Conservation (phyloP, 2,888 invertebrate species). For the Agonopterix heracliana region DNA sequence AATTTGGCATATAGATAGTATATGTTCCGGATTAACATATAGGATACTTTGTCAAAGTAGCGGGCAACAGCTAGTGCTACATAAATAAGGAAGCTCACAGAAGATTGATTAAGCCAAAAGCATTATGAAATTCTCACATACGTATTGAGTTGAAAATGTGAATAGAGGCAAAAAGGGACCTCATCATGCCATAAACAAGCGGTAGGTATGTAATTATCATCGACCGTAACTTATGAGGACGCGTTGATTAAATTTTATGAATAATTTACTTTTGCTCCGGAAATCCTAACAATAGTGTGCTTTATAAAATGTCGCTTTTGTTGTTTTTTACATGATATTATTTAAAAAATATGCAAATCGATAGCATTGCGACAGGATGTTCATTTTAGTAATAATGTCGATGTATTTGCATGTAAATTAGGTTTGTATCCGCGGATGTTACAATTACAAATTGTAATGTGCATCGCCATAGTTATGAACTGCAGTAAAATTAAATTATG, state of each 20-base stretch:
- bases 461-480: conserved; percentile 51
- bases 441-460: conserved; percentile 63
- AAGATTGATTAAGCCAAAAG: too few species aligned
- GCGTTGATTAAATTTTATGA: conserved; percentile 66
- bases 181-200: conserved; percentile 2
- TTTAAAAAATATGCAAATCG: conserved; percentile 75
- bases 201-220: conserved; percentile 41
- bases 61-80: too few species aligned
- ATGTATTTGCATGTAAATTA: conserved; percentile 72
- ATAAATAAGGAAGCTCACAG: too few species aligned
- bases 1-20: too few species aligned
- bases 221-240: conserved; percentile 52
- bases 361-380: conserved; percentile 64
- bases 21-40: too few species aligned
- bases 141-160: background rate
- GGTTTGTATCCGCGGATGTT: conserved; percentile 61
- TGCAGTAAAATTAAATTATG: conserved; percentile 31
- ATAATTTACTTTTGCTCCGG: conserved; percentile 61
- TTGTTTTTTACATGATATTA: conserved; percentile 63
- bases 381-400: conserved; percentile 68
- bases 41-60: too few species aligned
- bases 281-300: conserved; percentile 60
- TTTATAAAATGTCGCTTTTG: conserved; percentile 59
- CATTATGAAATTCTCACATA: too few species aligned
- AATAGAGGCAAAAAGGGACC: background rate